Evolutionary conservation across 2,113 vertebrate genomes (phyloP), one percentile per base, ranked within the genome.

Genomic region (Siphamia tubifer): DNA sequence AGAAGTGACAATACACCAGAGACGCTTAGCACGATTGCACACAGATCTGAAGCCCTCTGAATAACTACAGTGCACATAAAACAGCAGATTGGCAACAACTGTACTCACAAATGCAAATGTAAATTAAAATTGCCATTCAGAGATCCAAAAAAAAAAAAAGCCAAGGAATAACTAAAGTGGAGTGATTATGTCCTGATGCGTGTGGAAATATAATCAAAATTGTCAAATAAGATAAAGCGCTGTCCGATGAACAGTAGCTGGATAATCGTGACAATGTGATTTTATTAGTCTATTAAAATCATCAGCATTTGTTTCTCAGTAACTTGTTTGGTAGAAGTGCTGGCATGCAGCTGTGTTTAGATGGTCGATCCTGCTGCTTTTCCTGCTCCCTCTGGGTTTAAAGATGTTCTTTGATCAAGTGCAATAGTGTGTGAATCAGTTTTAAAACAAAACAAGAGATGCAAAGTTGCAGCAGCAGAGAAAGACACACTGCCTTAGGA

Each of bases 301-400:
- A 11, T 45, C 35, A 48, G 35, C 2, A 5, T 49, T 67, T 16
- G 39, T 23, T 27, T 39, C 36, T 67, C 58, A 61, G 70, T 62
- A 58, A 76, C 56, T 39, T 21, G 57, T 83, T 70, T 79, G 82
- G 63, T 45, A 3, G 28, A 49, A 21, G 31, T 42, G 51, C 28
- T 17, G 65, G n/a, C 54, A 36, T 30, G 27, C 48, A 48, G 32
- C 45, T 42, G 28, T 63, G 58, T 31, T 25, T 9, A n/a, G 15
- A 63, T n/a, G 15, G 38, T 24, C 47, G 24, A 39, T 42, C 47
- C 38, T 11, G 44, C 51, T n/a, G 13, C 7, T 7, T 30, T 17
- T 31, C 23, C 55, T 20, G 57, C 20, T 68, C 21, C 20, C n/a
- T 49, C 49, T 45, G 36, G 20, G 13, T 39, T 53, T 31, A 48